A percentile compares a stretch with the other conserved stretches of the same genome.
Conservation (phyloP, 2,113 vertebrate genomes). For the Chloroceryle aenea region DNA sequence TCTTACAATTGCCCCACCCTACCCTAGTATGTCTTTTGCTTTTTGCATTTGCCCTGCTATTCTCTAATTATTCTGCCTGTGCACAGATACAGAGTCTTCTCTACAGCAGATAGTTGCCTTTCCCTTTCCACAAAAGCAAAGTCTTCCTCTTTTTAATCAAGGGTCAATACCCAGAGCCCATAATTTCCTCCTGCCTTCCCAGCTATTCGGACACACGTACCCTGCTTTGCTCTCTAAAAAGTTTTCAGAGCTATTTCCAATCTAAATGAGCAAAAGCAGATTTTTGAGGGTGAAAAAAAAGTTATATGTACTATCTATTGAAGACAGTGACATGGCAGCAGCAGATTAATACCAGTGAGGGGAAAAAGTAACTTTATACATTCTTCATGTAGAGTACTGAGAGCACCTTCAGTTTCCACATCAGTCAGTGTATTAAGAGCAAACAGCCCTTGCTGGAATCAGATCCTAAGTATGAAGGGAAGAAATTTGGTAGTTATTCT, state of each 20-base stretch:
- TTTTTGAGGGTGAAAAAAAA: not conserved
- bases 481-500: not conserved
- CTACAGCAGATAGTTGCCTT: not conserved
- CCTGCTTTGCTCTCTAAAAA: not conserved
- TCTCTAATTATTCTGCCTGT: not conserved
- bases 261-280: not conserved
- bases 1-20: not conserved
- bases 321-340: not conserved
- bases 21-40: not conserved
- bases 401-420: not conserved
- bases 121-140: not conserved
- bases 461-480: not conserved
- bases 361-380: not conserved
- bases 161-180: not conserved
- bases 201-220: accelerated
- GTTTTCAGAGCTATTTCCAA: not conserved
- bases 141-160: not conserved
- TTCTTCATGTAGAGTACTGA: not conserved
- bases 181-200: not conserved
- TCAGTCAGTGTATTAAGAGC: not conserved
- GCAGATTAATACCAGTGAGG: not conserved
- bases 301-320: not conserved
- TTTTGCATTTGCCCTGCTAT: not conserved
- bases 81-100: not conserved
- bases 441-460: not conserved